These are phyloP conservation scores for Scolopax bukidnonensis DNA, from an alignment of 2,797 vertebrate species.

Conservation along the genomic window DNA sequence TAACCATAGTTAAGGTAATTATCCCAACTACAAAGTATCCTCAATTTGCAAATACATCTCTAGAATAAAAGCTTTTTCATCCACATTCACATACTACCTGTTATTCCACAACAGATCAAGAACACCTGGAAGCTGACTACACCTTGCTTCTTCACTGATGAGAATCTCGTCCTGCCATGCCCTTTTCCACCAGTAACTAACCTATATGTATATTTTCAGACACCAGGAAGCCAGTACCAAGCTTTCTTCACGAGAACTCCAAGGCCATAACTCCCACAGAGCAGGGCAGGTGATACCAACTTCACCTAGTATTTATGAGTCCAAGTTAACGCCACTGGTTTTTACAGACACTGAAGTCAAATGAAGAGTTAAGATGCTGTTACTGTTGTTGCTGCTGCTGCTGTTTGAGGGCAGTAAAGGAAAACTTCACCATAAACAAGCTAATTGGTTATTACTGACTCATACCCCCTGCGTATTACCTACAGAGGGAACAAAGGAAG, in stretches of 20 bases:
- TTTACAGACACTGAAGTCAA: not conserved
- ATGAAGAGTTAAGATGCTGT: not conserved
- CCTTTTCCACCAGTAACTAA: not conserved
- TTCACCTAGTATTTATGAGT: not conserved
- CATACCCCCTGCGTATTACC: not conserved
- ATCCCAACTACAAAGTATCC: not conserved
- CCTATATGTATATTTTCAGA: not conserved
- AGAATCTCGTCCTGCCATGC: not conserved
- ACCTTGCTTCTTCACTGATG: not conserved
- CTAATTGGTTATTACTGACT: constrained; percentile 44
- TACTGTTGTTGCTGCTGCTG: not conserved
- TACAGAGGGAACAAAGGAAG: constrained; percentile 48
- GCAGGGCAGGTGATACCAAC: not conserved
- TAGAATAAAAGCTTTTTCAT: not conserved
- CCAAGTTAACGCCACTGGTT: fast-evolving
- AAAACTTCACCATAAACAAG: not conserved
- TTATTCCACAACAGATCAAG: not conserved
- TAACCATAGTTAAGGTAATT: not conserved
- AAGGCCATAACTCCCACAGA: not conserved
- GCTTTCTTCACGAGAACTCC: not conserved
- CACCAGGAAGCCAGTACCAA: not conserved
- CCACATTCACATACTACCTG: not conserved
- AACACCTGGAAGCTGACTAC: not conserved
- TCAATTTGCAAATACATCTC: not conserved
- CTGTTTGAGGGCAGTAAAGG: not conserved